Conservation (phyloP, 2,113 vertebrate species). For the Halcyon malimbica region DNA sequence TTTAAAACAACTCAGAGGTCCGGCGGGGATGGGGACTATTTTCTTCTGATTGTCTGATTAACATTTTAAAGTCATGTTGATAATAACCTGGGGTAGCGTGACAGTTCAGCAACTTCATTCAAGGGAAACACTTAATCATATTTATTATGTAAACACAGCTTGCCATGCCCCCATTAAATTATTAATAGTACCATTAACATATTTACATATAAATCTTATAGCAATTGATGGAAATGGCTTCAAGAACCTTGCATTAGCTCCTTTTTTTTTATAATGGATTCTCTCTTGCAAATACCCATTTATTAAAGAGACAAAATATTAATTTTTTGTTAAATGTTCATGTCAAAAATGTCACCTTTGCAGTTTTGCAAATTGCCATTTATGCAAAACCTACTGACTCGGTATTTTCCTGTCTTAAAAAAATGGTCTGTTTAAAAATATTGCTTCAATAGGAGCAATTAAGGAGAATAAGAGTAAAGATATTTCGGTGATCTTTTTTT, state of each 20-base stretch:
- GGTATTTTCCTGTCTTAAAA: conserved; percentile 29
- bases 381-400: conserved; percentile 27
- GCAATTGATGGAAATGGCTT: conserved; percentile 68
- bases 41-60: conserved; percentile 64
- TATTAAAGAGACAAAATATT: conserved; percentile 66
- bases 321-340: conserved; percentile 61
- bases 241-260: conserved; percentile 45
- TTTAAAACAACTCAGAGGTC: conserved; percentile 18
- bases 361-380: conserved; percentile 56
- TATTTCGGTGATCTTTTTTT: background rate
- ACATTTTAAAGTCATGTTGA: conserved; percentile 67
- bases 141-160: conserved; percentile 79
- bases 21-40: background rate
- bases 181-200: conserved; percentile 77
- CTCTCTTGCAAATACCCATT: conserved; percentile 46
- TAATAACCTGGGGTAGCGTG: conserved; percentile 71
- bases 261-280: conserved; percentile 61
- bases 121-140: conserved; percentile 77
- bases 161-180: conserved; percentile 76
- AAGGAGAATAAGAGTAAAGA: background rate
- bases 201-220: conserved; percentile 79
- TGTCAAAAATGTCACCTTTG: conserved; percentile 59
- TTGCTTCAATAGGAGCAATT: conserved; percentile 15
- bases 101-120: conserved; percentile 74
- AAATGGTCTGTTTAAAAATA: conserved; percentile 15